Conservation (phyloP, 2,888 invertebrate species). For the Oligia latruncula region DNA sequence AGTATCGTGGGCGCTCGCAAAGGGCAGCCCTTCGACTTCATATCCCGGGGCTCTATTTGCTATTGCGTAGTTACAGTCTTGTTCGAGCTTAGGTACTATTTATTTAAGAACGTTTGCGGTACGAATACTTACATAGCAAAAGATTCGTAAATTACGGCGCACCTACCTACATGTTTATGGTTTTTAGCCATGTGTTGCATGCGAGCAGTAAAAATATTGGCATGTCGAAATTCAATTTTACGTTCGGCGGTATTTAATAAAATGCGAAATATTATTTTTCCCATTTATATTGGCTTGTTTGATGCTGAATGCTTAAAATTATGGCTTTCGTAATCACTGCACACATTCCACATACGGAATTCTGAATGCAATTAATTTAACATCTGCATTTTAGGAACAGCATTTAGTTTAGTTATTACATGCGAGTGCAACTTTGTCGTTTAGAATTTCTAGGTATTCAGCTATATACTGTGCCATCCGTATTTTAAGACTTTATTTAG, state of each 20-base stretch:
- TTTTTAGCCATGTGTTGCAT: not conserved
- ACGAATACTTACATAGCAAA: conserved; percentile 43
- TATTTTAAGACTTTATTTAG: not conserved
- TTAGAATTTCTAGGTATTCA: conserved; percentile 14
- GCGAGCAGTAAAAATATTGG: conserved; percentile 29
- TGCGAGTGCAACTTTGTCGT: conserved; percentile 5
- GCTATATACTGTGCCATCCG: too few species aligned
- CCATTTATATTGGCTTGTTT: conserved; percentile 22
- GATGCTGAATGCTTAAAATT: conserved; percentile 32
- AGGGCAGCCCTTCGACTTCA: conserved; percentile 55
- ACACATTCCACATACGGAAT: conserved; percentile 14
- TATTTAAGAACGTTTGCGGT: conserved; percentile 61
- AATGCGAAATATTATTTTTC: conserved; percentile 4
- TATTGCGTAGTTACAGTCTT: conserved; percentile 60
- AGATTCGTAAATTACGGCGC: conserved; percentile 41
- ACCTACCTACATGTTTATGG: conserved; percentile 9
- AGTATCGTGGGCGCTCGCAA: conserved; percentile 52
- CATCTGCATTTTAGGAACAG: conserved; percentile 28
- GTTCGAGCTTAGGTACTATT: conserved; percentile 55
- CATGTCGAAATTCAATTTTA: conserved; percentile 19
- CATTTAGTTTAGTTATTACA: not conserved
- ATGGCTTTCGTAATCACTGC: conserved; percentile 17
- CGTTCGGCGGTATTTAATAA: conserved; percentile 24
- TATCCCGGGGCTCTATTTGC: conserved; percentile 64
- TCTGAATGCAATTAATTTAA: conserved; percentile 28